phyloP scores from a whole-genome alignment of 2,888 invertebrate genomes.

The Mythimna ferrago region DNA sequence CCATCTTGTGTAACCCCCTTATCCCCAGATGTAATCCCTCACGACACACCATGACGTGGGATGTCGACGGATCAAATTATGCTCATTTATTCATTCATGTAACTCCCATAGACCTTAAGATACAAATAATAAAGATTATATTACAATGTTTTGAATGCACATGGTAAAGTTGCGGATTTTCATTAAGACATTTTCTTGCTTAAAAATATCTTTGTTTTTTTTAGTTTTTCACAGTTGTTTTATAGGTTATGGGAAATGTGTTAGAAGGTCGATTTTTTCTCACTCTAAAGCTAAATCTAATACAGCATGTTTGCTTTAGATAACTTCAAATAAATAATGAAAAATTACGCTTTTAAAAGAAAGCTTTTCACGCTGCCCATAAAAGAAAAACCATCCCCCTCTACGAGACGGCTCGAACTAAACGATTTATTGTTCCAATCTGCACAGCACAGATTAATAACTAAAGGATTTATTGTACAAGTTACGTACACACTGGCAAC shows the following conservation, averaged over 20 bases:
- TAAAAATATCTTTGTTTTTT: constrained; percentile 55
- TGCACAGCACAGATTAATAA: constrained; percentile 53
- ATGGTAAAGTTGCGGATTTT: constrained; percentile 54
- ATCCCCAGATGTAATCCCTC: constrained; percentile 77
- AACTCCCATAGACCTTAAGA: constrained; percentile 55
- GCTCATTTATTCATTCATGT: constrained; percentile 47
- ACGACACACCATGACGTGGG: constrained; percentile 63
- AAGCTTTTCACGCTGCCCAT: not conserved
- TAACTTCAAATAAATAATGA: not conserved
- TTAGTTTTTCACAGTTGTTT: constrained; percentile 39
- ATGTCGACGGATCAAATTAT: constrained; percentile 74
- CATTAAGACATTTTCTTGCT: constrained; percentile 64
- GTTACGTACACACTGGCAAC: constrained; percentile 42
- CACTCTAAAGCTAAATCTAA: not conserved
- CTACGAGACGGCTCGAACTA: constrained; percentile 26
- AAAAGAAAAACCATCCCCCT: constrained; percentile 11
- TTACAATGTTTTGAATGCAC: constrained; percentile 41
- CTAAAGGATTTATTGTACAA: constrained; percentile 55
- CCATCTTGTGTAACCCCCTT: constrained; percentile 22
- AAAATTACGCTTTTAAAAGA: not conserved
- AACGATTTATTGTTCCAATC: constrained; percentile 50
- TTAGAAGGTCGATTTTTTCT: constrained; percentile 23
- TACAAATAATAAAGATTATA: constrained; percentile 56
- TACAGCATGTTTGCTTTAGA: not conserved
- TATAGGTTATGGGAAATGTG: constrained; percentile 44